Conservation (phyloP, 2,888 invertebrate genomes). For the Pasiphila rectangulata region DNA sequence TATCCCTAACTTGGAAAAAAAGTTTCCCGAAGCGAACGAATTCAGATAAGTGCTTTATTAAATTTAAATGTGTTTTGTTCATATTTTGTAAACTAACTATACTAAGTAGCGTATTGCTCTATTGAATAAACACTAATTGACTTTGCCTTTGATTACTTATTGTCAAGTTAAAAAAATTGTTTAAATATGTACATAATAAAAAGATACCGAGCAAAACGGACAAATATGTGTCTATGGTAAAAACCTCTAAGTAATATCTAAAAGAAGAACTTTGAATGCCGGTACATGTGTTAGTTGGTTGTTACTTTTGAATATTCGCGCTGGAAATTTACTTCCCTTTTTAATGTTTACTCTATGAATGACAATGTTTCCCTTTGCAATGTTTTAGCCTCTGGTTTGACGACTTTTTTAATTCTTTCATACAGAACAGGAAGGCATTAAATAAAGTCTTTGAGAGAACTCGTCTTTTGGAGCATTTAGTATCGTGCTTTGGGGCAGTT, state of each 20-base stretch:
- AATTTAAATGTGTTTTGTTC: too few relatives aligned
- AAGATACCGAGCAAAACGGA: too few relatives aligned
- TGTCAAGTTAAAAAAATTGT: too few relatives aligned
- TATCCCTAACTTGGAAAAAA: too few relatives aligned
- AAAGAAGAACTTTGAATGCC: slow-evolving; percentile 29
- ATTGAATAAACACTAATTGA: too few relatives aligned
- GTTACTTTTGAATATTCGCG: slow-evolving; percentile 27
- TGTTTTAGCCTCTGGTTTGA: slow-evolving; percentile 1
- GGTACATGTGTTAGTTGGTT: slow-evolving; percentile 33
- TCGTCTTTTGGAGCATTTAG: background rate
- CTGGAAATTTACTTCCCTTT: slow-evolving; percentile 12
- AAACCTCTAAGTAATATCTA: slow-evolving; percentile 18
- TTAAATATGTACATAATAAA: background rate
- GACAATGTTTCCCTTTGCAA: slow-evolving; percentile 9
- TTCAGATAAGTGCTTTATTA: too few relatives aligned
- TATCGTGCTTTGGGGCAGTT: too few relatives aligned
- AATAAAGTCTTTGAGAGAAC: background rate
- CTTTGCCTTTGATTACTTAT: too few relatives aligned
- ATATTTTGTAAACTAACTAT: too few relatives aligned
- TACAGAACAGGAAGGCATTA: background rate
- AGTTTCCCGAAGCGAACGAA: too few relatives aligned
- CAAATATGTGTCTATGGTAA: too few relatives aligned
- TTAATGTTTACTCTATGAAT: slow-evolving; percentile 13
- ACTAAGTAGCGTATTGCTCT: too few relatives aligned
- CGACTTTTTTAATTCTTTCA: background rate